A percentile compares a stretch with the other conserved stretches of the same genome.
phyloP scores from a whole-genome alignment of 2,888 invertebrate species.

The Acrobasis suavella region DNA sequence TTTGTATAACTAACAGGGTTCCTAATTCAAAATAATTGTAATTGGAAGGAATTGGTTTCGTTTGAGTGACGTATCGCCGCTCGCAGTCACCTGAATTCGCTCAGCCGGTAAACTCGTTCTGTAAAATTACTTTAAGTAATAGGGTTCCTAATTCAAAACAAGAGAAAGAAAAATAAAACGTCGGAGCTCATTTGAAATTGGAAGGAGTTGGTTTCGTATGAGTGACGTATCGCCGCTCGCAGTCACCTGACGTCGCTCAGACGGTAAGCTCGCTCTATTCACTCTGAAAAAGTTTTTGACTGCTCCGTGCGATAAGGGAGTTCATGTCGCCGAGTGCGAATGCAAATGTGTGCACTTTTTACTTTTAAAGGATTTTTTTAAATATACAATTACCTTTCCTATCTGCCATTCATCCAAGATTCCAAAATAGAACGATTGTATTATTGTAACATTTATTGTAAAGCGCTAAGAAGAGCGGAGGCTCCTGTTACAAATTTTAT shows the following conservation, averaged over 20 bases:
- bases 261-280: constrained; percentile 5
- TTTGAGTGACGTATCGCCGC: constrained; percentile 13
- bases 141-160: too few relatives aligned
- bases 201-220: constrained; percentile 9
- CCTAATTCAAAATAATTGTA: background rate
- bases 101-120: constrained; percentile 3
- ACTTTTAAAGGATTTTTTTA: too few relatives aligned
- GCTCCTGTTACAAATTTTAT: too few relatives aligned
- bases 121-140: constrained; percentile 2
- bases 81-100: constrained; percentile 14
- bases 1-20: too few relatives aligned
- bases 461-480: too few relatives aligned
- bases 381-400: too few relatives aligned
- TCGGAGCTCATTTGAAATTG: background rate
- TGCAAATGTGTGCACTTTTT: background rate
- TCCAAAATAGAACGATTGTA: too few relatives aligned
- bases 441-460: too few relatives aligned
- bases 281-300: constrained; percentile 20
- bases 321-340: constrained; percentile 12
- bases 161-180: too few relatives aligned
- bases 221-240: constrained; percentile 19
- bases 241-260: constrained; percentile 17
- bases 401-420: too few relatives aligned
- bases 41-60: background rate
- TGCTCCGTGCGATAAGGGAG: constrained; percentile 17